Base-by-base conservation (phyloP, 1,140 invertebrate species). In the Thrips palmi region DNA sequence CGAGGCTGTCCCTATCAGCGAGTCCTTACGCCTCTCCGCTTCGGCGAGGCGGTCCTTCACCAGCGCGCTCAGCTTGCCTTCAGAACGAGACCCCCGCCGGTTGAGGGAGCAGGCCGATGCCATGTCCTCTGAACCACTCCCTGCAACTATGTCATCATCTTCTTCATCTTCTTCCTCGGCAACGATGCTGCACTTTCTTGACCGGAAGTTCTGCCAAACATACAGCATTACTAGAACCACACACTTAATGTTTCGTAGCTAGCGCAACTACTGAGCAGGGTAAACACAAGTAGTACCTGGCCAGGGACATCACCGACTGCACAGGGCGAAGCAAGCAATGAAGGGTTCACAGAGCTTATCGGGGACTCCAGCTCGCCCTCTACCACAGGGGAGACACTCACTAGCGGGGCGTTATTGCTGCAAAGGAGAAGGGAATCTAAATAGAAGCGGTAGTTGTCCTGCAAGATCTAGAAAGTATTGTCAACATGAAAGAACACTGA, bases 161-260 rank as follows among this genome's bases (percentile, higher is more conserved):
- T 77, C 75, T 47, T 78, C 76, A 46, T 82, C 80, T 46, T 85
- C 80, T 50, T 83, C 82, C 56, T 85, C 83, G 46, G 75, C 74
- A 5, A 87, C 84, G 47, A 88, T 86, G 47, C 80, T 84, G 58
- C 83, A 89, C 52, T 89, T 87, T 31, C 83, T 65, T 22, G 70
- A 70, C 32, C 82, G n/a, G n/a, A n/a, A n/a, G n/a, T n/a, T 51
- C 60, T 50, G 36, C 10, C 27, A 30, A 21, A 38, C 4, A 40
- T 35, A 36, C 21, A 21, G 17, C 7, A 36, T 21, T 36, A 7
- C 21, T 14, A 18, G 23, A 33, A 32, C n/a, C n/a, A n/a, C n/a
- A n/a, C n/a, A n/a, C n/a, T n/a, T n/a, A n/a, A n/a, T n/a, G n/a
- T n/a, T n/a, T n/a, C n/a, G n/a, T n/a, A n/a, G n/a, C n/a, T n/a